Conservation (phyloP, 1,140 invertebrate species). For the Gonioctena quinquepunctata region DNA sequence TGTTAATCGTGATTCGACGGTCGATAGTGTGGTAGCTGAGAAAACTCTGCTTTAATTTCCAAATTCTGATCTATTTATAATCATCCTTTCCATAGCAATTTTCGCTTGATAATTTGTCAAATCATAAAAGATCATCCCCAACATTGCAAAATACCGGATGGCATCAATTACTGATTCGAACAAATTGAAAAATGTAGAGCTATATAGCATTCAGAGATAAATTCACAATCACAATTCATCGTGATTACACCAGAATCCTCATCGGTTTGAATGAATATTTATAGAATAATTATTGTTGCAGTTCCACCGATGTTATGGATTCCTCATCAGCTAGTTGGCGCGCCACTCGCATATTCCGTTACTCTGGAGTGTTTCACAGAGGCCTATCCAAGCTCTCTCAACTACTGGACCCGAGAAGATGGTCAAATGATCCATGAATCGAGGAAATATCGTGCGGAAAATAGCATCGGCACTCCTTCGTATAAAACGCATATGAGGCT, state of each 20-base stretch:
- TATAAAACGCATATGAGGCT: slow-evolving; percentile 86
- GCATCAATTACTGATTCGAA: too few species aligned
- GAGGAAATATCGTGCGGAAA: slow-evolving; percentile 76
- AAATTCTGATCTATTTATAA: too few species aligned
- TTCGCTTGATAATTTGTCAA: too few species aligned
- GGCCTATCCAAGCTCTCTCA: slow-evolving; percentile 86
- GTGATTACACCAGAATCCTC: not conserved
- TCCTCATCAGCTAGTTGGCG: slow-evolving; percentile 86
- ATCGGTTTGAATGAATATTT: not conserved
- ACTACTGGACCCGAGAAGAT: slow-evolving; percentile 88
- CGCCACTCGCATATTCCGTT: slow-evolving; percentile 77
- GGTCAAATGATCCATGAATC: slow-evolving; percentile 88
- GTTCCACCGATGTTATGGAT: slow-evolving; percentile 90
- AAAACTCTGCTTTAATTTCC: too few species aligned
- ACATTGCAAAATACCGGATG: too few species aligned
- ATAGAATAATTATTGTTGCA: slow-evolving; percentile 57
- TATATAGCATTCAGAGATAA: too few species aligned
- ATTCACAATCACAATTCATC: not conserved
- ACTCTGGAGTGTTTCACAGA: slow-evolving; percentile 88
- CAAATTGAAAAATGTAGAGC: too few species aligned
- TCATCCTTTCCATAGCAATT: too few species aligned
- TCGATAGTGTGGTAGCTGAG: too few species aligned
- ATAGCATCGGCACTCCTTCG: slow-evolving; percentile 65
- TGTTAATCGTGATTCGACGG: too few species aligned
- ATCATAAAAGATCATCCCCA: too few species aligned